Evolutionary conservation across 2,113 vertebrate species (phyloP).

Genomic region (Leptobrachium ailaonicum): DNA sequence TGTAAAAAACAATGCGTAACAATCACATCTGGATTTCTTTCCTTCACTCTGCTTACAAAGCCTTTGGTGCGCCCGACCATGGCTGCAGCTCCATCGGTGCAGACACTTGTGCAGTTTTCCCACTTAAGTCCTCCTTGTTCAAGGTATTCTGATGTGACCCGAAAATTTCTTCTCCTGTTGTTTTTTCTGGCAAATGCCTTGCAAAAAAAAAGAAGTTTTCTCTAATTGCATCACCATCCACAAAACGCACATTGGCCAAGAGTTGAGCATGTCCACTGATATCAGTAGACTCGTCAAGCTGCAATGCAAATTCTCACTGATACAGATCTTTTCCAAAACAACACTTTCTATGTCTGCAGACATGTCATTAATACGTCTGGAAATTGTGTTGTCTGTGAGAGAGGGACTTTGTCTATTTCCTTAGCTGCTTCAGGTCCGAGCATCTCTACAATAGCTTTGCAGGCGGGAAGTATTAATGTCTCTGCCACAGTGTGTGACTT

Average conservation of each 20-base stretch:
- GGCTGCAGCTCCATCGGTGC: too few species aligned
- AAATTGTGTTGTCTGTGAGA: constrained; percentile 24
- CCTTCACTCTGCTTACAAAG: too few species aligned
- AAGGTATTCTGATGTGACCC: too few species aligned
- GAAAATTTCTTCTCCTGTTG: too few species aligned
- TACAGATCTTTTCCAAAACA: not conserved
- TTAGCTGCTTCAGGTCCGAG: not conserved
- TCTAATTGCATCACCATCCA: constrained; percentile 8
- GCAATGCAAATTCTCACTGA: not conserved
- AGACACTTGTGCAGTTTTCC: too few species aligned
- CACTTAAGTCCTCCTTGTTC: too few species aligned
- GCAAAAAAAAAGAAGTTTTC: too few species aligned
- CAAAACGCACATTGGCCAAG: constrained; percentile 10
- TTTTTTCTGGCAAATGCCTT: too few species aligned
- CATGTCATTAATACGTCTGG: constrained; percentile 38
- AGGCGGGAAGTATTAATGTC: constrained; percentile 19
- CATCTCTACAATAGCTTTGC: constrained; percentile 17
- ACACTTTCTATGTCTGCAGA: constrained; percentile 25
- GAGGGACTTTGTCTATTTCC: constrained; percentile 23
- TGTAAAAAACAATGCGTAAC: too few species aligned
- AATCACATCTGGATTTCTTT: too few species aligned
- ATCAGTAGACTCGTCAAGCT: constrained; percentile 6
- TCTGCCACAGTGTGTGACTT: constrained; percentile 19
- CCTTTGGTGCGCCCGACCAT: too few species aligned
- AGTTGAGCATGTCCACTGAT: not conserved